Evolutionary conservation across 2,797 vertebrate genomes (phyloP), one percentile per base, ranked within the genome.

Genomic region (Hafferia zeledoni): DNA sequence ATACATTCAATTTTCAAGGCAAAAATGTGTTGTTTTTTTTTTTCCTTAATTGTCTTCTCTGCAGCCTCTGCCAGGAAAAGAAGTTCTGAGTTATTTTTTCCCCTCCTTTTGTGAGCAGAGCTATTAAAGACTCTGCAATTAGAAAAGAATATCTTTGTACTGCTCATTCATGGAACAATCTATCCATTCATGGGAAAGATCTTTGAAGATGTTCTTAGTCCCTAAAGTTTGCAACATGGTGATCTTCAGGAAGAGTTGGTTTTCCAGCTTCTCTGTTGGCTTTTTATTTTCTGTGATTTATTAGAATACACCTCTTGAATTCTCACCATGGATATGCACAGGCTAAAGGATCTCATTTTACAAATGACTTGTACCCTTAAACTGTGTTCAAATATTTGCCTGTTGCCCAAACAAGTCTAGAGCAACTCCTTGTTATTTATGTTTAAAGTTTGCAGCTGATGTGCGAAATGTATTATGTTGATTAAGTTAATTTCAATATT

Each of bases 121-220:
- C 60, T 89, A 61, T 87, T 94, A 92, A 90, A 53, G 27, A 53
- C 70, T 75, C 63, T 75, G 71, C 78, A 89, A 60, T 84, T 94
- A 91, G 35, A 28, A 81, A 77, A 64, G 11, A 89, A 57, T 61
- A 33, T 53, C 16, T 87, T 31, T 79, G 55, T 68, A 30, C 63
- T 71, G 12, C 27, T 85, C 49, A 76, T 71, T 80, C 81, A 71
- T 57, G n/a, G 44, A 89, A 53, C 43, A 70, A 64, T 47, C 39
- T 31, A 17, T 44, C 57, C 90, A 67, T 43, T 64, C 6, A 75
- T 35, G 7, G 90, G 13, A 46, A 72, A 43, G 60, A 31, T 76
- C 81, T 43, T 89, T 79, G 57, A 68, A 49, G 28, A 44, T 2
- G 4, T 52, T 83, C 59, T 82, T 49, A 28, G n/a, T 60, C 39